These are phyloP conservation scores for Oryzias woworae DNA, from an alignment of 2,113 vertebrate species.

Conservation along the genomic window DNA sequence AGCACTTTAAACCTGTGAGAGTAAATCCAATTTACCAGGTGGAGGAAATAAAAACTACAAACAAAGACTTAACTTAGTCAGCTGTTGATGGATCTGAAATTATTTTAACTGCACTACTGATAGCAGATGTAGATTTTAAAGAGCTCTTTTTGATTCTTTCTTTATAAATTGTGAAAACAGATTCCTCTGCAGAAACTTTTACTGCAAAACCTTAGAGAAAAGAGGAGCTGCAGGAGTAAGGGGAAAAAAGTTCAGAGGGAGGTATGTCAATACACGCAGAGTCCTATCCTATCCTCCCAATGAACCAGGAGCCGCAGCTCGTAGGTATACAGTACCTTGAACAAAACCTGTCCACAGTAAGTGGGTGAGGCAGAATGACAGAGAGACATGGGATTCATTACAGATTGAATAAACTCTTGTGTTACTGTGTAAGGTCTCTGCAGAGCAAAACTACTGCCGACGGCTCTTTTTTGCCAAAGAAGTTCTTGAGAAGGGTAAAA, in stretches of 20 bases:
- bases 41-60: neutral
- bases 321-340: slow-evolving; percentile 53
- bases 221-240: slow-evolving; percentile 4
- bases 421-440: slow-evolving; percentile 47
- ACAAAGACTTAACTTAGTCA: slow-evolving; percentile 5
- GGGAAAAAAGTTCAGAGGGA: slow-evolving; percentile 5
- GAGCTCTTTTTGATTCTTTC: too few species aligned
- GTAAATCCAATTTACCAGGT: neutral
- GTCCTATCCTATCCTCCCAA: slow-evolving; percentile 85
- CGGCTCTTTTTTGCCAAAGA: slow-evolving; percentile 69
- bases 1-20: slow-evolving; percentile 7
- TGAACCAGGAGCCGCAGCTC: slow-evolving; percentile 82
- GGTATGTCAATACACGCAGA: slow-evolving; percentile 68
- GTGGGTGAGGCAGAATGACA: slow-evolving; percentile 63
- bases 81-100: too few species aligned
- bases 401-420: slow-evolving; percentile 60
- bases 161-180: too few species aligned
- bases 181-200: slow-evolving; percentile 1
- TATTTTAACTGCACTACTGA: too few species aligned
- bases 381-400: slow-evolving; percentile 61
- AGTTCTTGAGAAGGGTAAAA: slow-evolving; percentile 38
- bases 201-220: slow-evolving; percentile 11
- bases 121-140: too few species aligned
- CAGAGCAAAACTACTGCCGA: slow-evolving; percentile 74
- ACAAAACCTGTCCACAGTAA: slow-evolving; percentile 69